phyloP scores from a whole-genome alignment of 2,797 vertebrate genomes.

The Phylloscopus collybita region DNA sequence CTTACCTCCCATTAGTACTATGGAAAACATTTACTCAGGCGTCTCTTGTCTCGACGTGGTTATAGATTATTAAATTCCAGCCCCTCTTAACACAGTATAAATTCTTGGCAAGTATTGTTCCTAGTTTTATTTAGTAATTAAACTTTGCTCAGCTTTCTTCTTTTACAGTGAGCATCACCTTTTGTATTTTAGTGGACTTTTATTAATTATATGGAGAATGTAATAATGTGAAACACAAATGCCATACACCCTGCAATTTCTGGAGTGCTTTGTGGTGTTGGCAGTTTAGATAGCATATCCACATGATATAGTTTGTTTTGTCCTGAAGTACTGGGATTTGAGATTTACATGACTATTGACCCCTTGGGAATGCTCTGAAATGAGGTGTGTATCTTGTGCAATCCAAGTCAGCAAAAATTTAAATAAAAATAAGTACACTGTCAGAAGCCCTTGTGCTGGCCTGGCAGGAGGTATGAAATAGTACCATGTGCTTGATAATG shows the following conservation, averaged over 20 bases:
- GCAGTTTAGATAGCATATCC: background rate
- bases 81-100: background rate
- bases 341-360: background rate
- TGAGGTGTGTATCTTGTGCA: background rate
- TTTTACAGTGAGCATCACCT: background rate
- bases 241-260: background rate
- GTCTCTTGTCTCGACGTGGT: background rate
- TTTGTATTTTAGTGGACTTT: background rate
- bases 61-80: background rate
- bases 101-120: background rate
- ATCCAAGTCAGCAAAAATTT: background rate
- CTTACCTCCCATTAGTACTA: background rate
- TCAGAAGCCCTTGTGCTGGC: background rate
- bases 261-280: background rate
- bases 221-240: background rate
- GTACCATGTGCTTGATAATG: background rate
- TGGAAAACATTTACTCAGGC: background rate
- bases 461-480: background rate
- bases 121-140: conserved; percentile 6
- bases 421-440: background rate
- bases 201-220: background rate
- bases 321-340: background rate
- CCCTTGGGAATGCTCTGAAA: background rate
- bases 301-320: background rate
- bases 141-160: background rate